Conservation (phyloP, 37 sponge, comb jelly and placozoan genomes). For the Cladorhizidae sp. region DNA sequence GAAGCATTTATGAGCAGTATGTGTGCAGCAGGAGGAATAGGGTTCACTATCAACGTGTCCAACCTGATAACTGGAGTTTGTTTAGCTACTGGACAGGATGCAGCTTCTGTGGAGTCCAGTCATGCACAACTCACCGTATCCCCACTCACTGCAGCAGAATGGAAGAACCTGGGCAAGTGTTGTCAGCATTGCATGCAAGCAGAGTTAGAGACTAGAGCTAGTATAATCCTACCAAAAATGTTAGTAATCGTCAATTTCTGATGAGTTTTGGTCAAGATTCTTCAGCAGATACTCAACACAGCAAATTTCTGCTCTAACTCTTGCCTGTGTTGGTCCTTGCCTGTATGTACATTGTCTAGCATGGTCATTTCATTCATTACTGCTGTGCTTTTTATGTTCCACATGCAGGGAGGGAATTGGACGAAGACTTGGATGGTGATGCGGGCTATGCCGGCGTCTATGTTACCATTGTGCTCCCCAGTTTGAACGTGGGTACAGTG, state of each 20-base stretch:
- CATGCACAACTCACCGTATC: slow-evolving; percentile 25
- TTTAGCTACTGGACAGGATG: slow-evolving; percentile 84
- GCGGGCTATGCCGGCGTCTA: slow-evolving; percentile 60
- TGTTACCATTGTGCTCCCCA: slow-evolving; percentile 51
- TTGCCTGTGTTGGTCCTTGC: too few relatives aligned
- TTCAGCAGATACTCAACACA: too few relatives aligned
- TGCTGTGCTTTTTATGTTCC: neutral
- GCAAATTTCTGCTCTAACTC: too few relatives aligned
- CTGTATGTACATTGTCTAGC: neutral
- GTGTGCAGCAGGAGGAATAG: slow-evolving; percentile 21
- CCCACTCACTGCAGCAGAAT: slow-evolving; percentile 27
- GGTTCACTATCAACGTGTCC: slow-evolving; percentile 38
- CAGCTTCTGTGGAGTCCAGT: slow-evolving; percentile 57
- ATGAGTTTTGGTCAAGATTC: too few relatives aligned
- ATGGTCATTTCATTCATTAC: neutral
- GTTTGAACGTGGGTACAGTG: slow-evolving; percentile 66
- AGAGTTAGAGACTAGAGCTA: too few relatives aligned
- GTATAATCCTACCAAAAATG: too few relatives aligned
- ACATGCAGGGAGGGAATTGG: slow-evolving; percentile 7
- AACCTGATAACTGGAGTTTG: slow-evolving; percentile 67
- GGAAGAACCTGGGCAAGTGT: slow-evolving; percentile 25
- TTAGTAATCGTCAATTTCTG: too few relatives aligned
- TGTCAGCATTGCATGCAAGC: too few relatives aligned
- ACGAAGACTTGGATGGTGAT: neutral
- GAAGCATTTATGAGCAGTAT: neutral